Conservation (phyloP, 2,113 vertebrate genomes). For the Cheilinus undulatus region DNA sequence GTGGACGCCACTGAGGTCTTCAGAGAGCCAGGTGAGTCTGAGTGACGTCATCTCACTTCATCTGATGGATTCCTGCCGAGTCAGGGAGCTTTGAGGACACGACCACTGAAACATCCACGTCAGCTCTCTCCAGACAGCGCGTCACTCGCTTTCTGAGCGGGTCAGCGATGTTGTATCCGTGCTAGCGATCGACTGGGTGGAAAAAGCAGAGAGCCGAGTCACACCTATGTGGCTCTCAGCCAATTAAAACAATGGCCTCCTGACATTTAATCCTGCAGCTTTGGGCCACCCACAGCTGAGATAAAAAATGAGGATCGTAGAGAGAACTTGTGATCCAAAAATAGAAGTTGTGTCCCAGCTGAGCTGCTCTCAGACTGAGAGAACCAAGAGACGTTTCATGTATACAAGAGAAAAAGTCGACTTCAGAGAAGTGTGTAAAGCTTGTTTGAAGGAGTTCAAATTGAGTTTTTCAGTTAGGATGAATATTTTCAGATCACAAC, state of each 20-base stretch:
- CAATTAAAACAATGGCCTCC: constrained; percentile 67
- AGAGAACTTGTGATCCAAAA: constrained; percentile 24
- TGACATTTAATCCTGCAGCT: constrained; percentile 33
- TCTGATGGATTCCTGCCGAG: background rate
- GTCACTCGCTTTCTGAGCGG: background rate
- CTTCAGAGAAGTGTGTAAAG: constrained; percentile 18
- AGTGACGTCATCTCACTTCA: background rate
- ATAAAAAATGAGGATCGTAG: background rate
- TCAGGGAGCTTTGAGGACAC: background rate
- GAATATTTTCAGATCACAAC: background rate
- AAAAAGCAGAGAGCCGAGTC: constrained; percentile 24
- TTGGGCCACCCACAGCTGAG: constrained; percentile 26
- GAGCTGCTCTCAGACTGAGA: constrained; percentile 5
- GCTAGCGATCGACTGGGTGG: constrained; percentile 18
- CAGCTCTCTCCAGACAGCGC: background rate
- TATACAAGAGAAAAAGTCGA: constrained; percentile 8
- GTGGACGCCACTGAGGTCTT: background rate
- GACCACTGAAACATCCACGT: background rate
- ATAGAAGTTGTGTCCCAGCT: background rate
- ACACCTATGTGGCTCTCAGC: constrained; percentile 39
- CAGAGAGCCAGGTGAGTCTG: constrained; percentile 45
- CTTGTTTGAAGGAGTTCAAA: background rate
- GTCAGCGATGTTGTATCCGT: background rate
- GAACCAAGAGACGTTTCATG: background rate
- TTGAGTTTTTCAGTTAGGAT: background rate